Evolutionary conservation across 2,888 invertebrate genomes (phyloP).

Genomic region (Epinotia ramella): DNA sequence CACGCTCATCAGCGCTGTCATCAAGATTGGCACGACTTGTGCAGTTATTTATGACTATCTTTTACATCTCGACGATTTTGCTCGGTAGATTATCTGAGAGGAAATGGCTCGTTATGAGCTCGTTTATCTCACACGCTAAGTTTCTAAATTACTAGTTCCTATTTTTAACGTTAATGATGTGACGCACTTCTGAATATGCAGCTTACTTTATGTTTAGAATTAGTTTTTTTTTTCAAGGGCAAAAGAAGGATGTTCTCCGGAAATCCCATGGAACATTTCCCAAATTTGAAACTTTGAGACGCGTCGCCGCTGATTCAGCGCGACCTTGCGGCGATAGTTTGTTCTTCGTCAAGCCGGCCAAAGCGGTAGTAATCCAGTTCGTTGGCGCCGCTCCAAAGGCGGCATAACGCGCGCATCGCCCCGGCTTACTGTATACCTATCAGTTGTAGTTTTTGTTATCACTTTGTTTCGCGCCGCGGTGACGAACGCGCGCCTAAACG

Average conservation of each 20-base stretch:
- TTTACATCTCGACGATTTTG: conserved; percentile 2
- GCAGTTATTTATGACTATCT: background rate
- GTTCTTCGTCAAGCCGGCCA: conserved; percentile 62
- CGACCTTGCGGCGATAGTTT: conserved; percentile 66
- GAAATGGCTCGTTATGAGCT: conserved; percentile 8
- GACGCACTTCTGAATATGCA: background rate
- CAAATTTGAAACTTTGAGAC: conserved; percentile 50
- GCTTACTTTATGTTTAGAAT: background rate
- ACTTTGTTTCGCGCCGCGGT: conserved; percentile 73
- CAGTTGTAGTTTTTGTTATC: conserved; percentile 77
- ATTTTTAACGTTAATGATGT: conserved; percentile 1
- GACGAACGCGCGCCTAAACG: conserved; percentile 69
- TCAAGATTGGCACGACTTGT: conserved; percentile 33
- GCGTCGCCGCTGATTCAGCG: conserved; percentile 37
- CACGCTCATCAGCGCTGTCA: conserved; percentile 36
- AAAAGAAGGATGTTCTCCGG: background rate
- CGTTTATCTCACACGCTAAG: background rate
- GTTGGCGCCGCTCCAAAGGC: conserved; percentile 69
- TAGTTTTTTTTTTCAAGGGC: background rate
- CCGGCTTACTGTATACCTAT: conserved; percentile 49
- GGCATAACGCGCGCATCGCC: conserved; percentile 55
- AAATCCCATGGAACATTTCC: conserved; percentile 23
- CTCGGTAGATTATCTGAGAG: conserved; percentile 18
- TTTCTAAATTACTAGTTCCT: conserved; percentile 15
- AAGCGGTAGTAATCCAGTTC: conserved; percentile 58